Base-by-base conservation (phyloP, 2,797 vertebrate genomes). In the Coregonus sp. region DNA sequence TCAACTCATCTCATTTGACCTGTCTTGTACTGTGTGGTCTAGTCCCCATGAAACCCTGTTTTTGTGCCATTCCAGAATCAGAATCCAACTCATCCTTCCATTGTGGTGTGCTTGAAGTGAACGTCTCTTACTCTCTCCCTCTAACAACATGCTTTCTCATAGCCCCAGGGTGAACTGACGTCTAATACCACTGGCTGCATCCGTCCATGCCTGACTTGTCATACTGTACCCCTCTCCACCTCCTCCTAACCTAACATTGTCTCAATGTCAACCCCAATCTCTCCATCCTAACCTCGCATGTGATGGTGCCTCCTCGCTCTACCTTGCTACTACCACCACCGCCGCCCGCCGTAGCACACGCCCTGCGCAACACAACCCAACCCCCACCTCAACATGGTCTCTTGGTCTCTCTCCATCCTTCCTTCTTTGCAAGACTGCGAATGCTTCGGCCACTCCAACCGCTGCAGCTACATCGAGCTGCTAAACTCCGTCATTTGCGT, bases 401-500 rank as follows among this genome's bases (percentile, higher is more conserved):
- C 81, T 71, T 80, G 87, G 83, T 87, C 86, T 90, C 86, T 88
- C 77, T 80, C 69, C 75, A 47, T 52, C 80, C 79, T 94, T 95
- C 95, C 94, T 96, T 95, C 93, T 95, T 95, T 96, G 95, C 96
- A 98, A 99, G 98, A 98, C 91, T 99, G 98, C 80, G 96, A 98
- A 96, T 99, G 98, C 96, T 97, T 96, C 95, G 94, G 97, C 95
- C 98, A 99, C 96, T 98, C 98, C 96, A 98, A 96, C 94, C 98
- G 97, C 91, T 99, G 98, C 97, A 99, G 97, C 97, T 99, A 98
- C 96, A 97, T 99, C 95, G 96, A 99, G 94, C 94, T 99, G 95
- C 95, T 99, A 94, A 97, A 97, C 93, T 96, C 95, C 91, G 96
- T 98, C 96, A 97, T 98, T 96, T 99, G 98, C 94, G 97, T 99